Percentiles rank a stretch among this genome's conserved stretches.
phyloP scores from a whole-genome alignment of 2,113 vertebrate species.

The Falcunculus frontatus region DNA sequence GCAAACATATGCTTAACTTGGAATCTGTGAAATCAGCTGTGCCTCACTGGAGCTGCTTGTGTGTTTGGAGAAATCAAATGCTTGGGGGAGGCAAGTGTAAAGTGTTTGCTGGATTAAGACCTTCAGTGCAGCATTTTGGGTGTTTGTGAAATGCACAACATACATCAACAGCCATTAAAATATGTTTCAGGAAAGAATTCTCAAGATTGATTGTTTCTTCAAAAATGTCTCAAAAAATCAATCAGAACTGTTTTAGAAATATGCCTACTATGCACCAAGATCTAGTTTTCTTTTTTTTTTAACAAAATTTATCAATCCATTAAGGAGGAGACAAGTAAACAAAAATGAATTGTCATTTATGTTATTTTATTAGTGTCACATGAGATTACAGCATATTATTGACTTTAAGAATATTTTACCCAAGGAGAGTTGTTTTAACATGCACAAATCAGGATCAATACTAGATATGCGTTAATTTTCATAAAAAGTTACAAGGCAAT shows the following conservation, averaged over 20 bases:
- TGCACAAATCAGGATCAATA: slow-evolving; percentile 76
- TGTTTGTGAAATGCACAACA: slow-evolving; percentile 21
- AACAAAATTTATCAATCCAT: slow-evolving; percentile 73
- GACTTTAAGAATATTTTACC: slow-evolving; percentile 73
- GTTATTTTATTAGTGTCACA: slow-evolving; percentile 79
- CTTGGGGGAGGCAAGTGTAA: not conserved
- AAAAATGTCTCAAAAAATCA: slow-evolving; percentile 68
- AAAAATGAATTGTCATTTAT: slow-evolving; percentile 78
- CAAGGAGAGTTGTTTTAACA: slow-evolving; percentile 71
- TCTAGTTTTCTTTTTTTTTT: slow-evolving; percentile 49
- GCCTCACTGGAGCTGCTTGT: not conserved
- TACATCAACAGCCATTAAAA: slow-evolving; percentile 65
- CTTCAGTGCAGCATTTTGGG: not conserved
- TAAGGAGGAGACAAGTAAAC: slow-evolving; percentile 76
- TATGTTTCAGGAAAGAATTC: slow-evolving; percentile 62
- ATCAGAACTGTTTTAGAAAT: slow-evolving; percentile 79
- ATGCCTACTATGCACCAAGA: slow-evolving; percentile 71
- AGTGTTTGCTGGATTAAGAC: not conserved
- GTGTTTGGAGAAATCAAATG: not conserved
- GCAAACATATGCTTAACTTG: slow-evolving; percentile 13
- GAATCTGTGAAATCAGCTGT: slow-evolving; percentile 28
- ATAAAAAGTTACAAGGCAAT: slow-evolving; percentile 65
- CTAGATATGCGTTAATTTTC: slow-evolving; percentile 69
- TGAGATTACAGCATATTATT: slow-evolving; percentile 75
- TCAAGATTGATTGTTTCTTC: slow-evolving; percentile 69